Conservation (phyloP, 1,140 invertebrate species). For the Samia ricini region DNA sequence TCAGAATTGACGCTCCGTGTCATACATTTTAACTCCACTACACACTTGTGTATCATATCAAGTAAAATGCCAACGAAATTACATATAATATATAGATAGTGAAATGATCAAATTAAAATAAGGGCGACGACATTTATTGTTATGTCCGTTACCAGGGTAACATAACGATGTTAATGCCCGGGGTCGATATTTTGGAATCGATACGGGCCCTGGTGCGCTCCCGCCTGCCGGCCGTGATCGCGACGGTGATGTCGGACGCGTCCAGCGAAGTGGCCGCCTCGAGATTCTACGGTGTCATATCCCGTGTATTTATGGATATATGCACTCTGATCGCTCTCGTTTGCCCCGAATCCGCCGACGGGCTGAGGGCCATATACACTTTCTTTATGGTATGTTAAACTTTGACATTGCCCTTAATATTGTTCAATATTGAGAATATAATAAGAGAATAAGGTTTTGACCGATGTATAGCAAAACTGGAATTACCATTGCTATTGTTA, state of each 20-base stretch:
- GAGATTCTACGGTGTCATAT: constrained; percentile 37
- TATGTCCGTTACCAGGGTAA: constrained; percentile 18
- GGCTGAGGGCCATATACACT: constrained; percentile 27
- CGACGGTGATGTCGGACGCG: constrained; percentile 24
- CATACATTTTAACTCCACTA: no score
- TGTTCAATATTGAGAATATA: neutral
- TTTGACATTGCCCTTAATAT: neutral
- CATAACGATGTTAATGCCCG: constrained; percentile 26
- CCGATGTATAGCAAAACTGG: no score
- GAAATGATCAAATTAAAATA: no score
- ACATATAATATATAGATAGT: no score
- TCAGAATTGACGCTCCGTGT: no score
- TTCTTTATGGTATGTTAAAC: constrained; percentile 35
- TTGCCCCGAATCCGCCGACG: constrained; percentile 36
- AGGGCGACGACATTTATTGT: no score
- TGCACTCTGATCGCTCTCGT: constrained; percentile 37
- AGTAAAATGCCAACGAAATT: no score
- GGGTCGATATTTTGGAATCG: constrained; percentile 32
- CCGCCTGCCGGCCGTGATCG: constrained; percentile 31
- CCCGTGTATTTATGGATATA: constrained; percentile 39
- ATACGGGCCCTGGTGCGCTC: constrained; percentile 34
- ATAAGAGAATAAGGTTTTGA: neutral
- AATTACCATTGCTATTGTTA: no score
- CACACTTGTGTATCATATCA: no score
- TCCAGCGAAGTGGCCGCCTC: constrained; percentile 20